Base-by-base conservation (phyloP, 2,888 invertebrate genomes). In the Hypsopygia costalis region DNA sequence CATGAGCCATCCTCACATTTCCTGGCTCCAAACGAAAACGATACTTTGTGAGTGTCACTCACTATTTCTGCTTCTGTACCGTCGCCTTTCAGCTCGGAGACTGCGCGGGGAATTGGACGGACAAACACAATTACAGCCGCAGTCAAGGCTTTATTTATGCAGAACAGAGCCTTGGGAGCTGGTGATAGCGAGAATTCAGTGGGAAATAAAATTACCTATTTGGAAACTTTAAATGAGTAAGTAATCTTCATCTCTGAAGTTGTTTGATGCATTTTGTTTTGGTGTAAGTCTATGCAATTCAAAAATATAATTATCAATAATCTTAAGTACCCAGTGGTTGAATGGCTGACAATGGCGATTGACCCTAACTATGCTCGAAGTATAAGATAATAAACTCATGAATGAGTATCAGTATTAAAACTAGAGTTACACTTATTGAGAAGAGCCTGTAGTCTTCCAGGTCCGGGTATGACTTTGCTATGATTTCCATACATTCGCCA, bases 81-180 rank as follows among this genome's bases (percentile, higher is more conserved):
- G 52, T 41, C 49, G 51, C 57, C 53, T 57, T 62, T 56, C 59
- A 62, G 43, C 52, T 46, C 48, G 28, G 46, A 51, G 51, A 41
- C 49, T 47, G 51, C 55, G 53, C 52, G 45, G 58, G 45, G 57
- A 54, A 67, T 67, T 64, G 67, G 63, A 61, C 62, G 57, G 41
- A 52, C 54, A 64, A 69, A 66, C 68, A 52, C 63, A 66, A 70
- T 69, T 68, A 67, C 63, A 51, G 51, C 48, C 41, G 49, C 40
- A 39, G 38, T 3, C 48, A 40, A 50, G 52, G 60, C 57, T 61
- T 66, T 67, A 68, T 60, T 58, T 62, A 60, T 62, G 52, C 57
- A 58, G 6, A 25, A n/a, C 25, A n/a, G 6, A n/a, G 25, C n/a
- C 6, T 6, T 25, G n/a, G 25, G 25, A n/a, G 6, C 2, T 25